Evolutionary conservation across 2,888 invertebrate genomes (phyloP), one percentile per base, ranked within the genome.

Genomic region (Tridacna crocea): DNA sequence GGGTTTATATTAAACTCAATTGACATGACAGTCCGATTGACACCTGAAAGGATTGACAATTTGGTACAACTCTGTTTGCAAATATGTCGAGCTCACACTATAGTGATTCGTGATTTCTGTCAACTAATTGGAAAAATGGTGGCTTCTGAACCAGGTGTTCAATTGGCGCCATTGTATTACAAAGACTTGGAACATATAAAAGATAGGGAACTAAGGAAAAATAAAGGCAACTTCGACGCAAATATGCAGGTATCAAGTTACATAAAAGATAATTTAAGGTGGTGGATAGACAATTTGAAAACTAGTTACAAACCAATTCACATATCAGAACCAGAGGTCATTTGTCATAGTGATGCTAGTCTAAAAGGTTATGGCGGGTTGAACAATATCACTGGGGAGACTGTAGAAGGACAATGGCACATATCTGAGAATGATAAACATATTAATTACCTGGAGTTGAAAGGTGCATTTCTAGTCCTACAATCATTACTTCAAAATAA

Each of bases 21-120:
- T 27, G 26, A 66, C 8, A 66, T 66, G 66, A 66, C 66, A 24
- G 66, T 66, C 22, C 15, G 66, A 8, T 66, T 66, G 17, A 66
- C 66, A 6, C 66, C 66, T 17, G 66, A 66, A 24, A 6, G 66
- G 17, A 24, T 66, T 26, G 12, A 6, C 8, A 66, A 66, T 66
- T 12, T 66, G 66, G 12, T 66, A 17, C 13, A 15, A 27, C 22
- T 66, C 17, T 66, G 66, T 26, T 11, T 26, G 17, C 24, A 8
- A 66, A 15, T 66, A 13, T 13, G n/a, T n/a, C n/a, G n/a, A n/a
- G n/a, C n/a, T n/a, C n/a, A n/a, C n/a, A n/a, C n/a, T n/a, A n/a
- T n/a, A 13, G 11, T 11, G 11, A 51, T 51, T 13, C 11, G 51
- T 11, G 51, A 51, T 11, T 51, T 51, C 17, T 51, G 51, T 17